Evolutionary conservation across 2,113 vertebrate genomes (phyloP).

Genomic region (Varanus komodoensis): DNA sequence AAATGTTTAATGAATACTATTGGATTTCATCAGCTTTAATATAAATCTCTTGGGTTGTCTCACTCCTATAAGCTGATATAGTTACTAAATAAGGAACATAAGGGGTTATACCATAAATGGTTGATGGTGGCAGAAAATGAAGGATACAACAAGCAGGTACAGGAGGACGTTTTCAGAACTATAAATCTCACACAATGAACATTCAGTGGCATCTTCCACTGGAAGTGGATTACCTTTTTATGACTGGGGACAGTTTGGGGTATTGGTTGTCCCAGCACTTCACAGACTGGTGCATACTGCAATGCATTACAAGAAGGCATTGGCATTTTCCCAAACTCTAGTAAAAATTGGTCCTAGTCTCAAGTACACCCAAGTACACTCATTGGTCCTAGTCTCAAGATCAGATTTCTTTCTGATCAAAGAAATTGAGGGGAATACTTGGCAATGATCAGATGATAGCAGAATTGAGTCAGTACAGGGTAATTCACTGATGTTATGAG

Average conservation of each 20-base stretch:
- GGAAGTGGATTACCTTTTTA: neutral
- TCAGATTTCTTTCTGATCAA: neutral
- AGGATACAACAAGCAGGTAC: neutral
- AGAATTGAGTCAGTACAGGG: neutral
- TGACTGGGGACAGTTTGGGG: neutral
- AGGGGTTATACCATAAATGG: neutral
- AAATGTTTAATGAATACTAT: neutral
- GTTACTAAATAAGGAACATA: neutral
- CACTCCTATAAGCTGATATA: neutral
- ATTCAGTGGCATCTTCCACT: neutral
- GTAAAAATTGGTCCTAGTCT: neutral
- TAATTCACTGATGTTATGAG: neutral
- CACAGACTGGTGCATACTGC: neutral
- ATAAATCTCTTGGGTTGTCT: neutral
- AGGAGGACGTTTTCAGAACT: neutral
- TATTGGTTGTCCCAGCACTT: too few species aligned
- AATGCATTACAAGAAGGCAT: neutral
- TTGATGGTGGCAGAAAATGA: neutral
- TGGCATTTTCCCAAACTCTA: neutral
- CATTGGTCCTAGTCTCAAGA: neutral
- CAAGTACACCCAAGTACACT: neutral
- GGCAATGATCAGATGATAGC: neutral
- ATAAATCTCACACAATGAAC: neutral
- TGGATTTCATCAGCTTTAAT: neutral
- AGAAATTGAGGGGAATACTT: neutral